These are phyloP conservation scores for Gopherus flavomarginatus DNA, from an alignment of 2,113 vertebrate species.

Conservation along the genomic window DNA sequence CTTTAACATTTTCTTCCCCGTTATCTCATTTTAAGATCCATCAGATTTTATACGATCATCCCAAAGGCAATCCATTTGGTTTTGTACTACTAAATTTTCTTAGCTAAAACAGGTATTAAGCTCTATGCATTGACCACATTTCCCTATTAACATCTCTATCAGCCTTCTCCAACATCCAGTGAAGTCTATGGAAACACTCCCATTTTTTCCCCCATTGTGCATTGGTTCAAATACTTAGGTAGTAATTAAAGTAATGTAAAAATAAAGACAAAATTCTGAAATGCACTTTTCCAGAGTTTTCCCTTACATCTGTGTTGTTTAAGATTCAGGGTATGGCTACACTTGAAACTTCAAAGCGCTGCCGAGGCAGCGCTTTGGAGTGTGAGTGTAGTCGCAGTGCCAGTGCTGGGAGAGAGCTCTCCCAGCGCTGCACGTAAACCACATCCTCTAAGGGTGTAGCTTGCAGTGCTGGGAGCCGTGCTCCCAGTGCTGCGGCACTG, in stretches of 20 bases:
- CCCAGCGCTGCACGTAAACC: too few species aligned
- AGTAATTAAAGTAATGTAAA: not conserved
- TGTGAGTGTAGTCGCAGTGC: too few species aligned
- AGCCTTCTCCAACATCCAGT: not conserved
- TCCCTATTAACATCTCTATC: not conserved
- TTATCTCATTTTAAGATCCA: not conserved
- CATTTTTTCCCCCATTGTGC: fast-evolving
- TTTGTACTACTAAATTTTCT: not conserved
- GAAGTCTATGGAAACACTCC: not conserved
- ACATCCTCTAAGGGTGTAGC: too few species aligned
- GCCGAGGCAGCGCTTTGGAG: too few species aligned
- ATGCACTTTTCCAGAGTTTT: not conserved
- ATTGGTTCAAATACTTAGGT: not conserved
- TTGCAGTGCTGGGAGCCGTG: too few species aligned
- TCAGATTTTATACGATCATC: not conserved
- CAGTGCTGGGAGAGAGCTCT: too few species aligned
- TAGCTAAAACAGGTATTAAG: not conserved
- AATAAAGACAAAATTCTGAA: not conserved
- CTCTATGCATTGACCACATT: not conserved
- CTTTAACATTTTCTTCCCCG: not conserved
- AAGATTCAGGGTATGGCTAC: not conserved
- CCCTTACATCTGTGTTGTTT: not conserved
- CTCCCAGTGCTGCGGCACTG: too few species aligned
- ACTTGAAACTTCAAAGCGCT: too few species aligned
- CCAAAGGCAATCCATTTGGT: not conserved